Conservation (phyloP, 2,797 vertebrate species). For the Acanthurus leucopareius region DNA sequence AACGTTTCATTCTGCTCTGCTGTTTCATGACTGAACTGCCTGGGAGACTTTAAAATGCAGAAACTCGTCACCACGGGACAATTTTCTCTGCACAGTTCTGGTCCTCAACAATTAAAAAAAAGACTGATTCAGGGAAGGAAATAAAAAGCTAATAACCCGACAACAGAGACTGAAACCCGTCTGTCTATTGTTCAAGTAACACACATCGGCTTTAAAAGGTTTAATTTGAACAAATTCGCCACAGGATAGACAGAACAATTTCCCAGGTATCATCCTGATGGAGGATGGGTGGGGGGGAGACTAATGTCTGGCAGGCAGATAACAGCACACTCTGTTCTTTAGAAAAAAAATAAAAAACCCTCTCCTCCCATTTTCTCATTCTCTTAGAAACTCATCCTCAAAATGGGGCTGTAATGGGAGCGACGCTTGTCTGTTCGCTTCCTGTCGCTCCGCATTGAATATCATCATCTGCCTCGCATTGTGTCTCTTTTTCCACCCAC, state of each 20-base stretch:
- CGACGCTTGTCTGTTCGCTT: conserved; percentile 55
- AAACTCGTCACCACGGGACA: conserved; percentile 10
- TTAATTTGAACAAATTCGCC: conserved; percentile 65
- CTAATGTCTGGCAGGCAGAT: conserved; percentile 69
- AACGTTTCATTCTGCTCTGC: too few species aligned
- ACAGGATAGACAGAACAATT: conserved; percentile 65
- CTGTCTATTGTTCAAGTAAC: conserved; percentile 45
- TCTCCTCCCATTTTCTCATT: conserved; percentile 69
- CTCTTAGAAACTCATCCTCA: conserved; percentile 67
- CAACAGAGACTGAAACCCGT: conserved; percentile 18
- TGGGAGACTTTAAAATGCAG: conserved; percentile 16
- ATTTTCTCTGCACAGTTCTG: conserved; percentile 5
- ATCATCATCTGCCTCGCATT: conserved; percentile 64
- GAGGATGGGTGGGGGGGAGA: conserved; percentile 11
- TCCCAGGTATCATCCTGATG: conserved; percentile 43
- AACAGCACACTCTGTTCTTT: conserved; percentile 69
- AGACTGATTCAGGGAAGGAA: conserved; percentile 9
- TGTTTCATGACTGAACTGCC: background rate
- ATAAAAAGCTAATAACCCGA: conserved; percentile 28
- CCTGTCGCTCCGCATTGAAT: conserved; percentile 56
- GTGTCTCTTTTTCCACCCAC: conserved; percentile 53
- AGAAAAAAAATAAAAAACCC: conserved; percentile 44
- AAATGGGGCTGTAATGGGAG: conserved; percentile 68
- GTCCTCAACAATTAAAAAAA: conserved; percentile 18
- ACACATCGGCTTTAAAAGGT: conserved; percentile 54